Base-by-base conservation (phyloP, 2,113 vertebrate genomes). In the Balaenoptera acutorostrata region DNA sequence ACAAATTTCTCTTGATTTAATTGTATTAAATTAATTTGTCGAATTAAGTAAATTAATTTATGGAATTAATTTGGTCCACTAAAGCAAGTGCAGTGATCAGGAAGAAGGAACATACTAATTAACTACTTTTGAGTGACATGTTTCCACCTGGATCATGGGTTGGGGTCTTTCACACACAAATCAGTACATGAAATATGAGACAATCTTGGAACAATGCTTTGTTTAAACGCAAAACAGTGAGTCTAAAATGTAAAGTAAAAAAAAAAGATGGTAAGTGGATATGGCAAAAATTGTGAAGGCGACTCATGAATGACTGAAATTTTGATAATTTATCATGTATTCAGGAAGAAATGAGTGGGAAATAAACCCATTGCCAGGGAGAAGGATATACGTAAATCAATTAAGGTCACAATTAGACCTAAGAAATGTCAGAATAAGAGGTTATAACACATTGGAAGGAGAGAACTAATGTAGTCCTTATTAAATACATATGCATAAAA, bases 401-500 rank as follows among this genome's bases (percentile, higher is more conserved):
- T 27, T 88, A 72, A 85, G 27, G 18, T 39, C 23, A 61, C 39
- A n/a, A 90, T 95, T 85, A 49, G 41, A 21, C 39, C 9, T 21
- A 71, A 46, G 11, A 91, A 77, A 75, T 63, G 55, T 66, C 23
- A 93, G 75, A 93, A 8, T 63, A 88, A 63, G 2, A 66, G 36
- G 41, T 52, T 61, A 11, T 66, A 63, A 29, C 14, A 71, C 13
- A 44, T 29, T 36, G 27, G 27, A 57, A 44, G 78, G 63, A 49
- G 25, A 81, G 33, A 90, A 64, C 14, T n/a, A 39, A 49, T 59
- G 6, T n/a, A 41, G 6, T n/a, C 69, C n/a, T 89, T 96, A 68
- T 64, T 75, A 88, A 75, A 88, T 71, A 15, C 69, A 80, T 44
- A 12, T 71, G 17, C 17, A 5, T 81, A 63, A 57, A 84, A 96